A percentile compares a stretch with the other conserved stretches of the same genome.
phyloP scores from a whole-genome alignment of 2,797 vertebrate species.

The Dendrocincla tyrannina region DNA sequence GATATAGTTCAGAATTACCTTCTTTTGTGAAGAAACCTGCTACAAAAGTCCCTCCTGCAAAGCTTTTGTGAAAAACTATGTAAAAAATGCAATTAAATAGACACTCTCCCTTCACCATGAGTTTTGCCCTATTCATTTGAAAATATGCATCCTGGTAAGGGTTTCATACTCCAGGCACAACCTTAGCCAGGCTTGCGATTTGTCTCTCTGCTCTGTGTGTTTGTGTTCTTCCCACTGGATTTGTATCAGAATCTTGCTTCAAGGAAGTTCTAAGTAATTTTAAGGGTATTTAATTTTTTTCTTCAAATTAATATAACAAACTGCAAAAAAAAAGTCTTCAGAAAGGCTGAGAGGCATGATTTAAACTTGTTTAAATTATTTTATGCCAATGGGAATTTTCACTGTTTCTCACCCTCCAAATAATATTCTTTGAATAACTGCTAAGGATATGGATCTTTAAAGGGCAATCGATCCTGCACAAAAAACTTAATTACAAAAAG shows the following conservation, averaged over 20 bases:
- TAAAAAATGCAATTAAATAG: slow-evolving; percentile 2
- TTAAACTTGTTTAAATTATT: slow-evolving; percentile 35
- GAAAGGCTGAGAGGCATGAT: slow-evolving; percentile 12
- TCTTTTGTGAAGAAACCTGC: not conserved
- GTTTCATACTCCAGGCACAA: not conserved
- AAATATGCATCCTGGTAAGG: not conserved
- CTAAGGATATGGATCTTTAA: not conserved
- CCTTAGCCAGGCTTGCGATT: rapidly evolving
- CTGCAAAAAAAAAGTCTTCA: slow-evolving; percentile 6
- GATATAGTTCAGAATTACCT: not conserved
- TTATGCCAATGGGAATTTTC: slow-evolving; percentile 26
- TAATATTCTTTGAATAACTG: not conserved
- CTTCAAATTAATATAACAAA: not conserved
- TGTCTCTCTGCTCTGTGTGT: not conserved
- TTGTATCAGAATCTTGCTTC: not conserved
- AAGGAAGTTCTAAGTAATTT: not conserved
- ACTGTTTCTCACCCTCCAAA: not conserved
- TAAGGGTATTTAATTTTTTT: not conserved
- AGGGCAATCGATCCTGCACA: not conserved
- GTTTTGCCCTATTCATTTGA: not conserved
- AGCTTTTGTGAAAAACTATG: slow-evolving; percentile 25
- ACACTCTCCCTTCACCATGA: not conserved
- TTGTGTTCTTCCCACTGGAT: not conserved
- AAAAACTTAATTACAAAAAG: slow-evolving; percentile 19
- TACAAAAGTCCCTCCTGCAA: not conserved